phyloP scores from a whole-genome alignment of 2,888 invertebrate species.

The Drosophila acutilabella region DNA sequence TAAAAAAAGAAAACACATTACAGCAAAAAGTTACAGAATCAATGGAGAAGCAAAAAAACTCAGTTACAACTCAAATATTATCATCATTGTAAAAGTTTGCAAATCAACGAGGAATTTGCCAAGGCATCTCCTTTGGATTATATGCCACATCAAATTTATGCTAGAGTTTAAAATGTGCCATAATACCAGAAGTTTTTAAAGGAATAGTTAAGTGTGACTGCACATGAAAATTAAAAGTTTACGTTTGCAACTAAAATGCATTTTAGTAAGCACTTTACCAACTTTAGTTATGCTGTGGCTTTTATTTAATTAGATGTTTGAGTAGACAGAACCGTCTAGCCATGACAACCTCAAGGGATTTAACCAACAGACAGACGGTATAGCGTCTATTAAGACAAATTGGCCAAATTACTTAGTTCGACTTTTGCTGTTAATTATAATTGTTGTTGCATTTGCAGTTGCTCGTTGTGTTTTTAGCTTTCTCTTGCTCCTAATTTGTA shows the following conservation, averaged over 20 bases:
- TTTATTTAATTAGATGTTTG: not conserved
- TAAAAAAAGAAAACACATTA: constrained; percentile 18
- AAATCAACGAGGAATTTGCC: constrained; percentile 7
- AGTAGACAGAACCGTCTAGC: constrained; percentile 4
- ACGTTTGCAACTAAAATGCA: too few species aligned
- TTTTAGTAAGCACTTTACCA: too few species aligned
- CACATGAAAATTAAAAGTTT: too few species aligned
- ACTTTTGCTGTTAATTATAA: constrained; percentile 49
- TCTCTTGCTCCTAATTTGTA: not conserved
- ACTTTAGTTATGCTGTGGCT: not conserved
- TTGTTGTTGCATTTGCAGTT: constrained; percentile 26
- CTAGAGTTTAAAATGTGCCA: not conserved
- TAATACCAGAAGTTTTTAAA: not conserved
- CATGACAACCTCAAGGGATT: constrained; percentile 22
- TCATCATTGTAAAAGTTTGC: constrained; percentile 30
- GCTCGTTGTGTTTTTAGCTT: constrained; percentile 14
- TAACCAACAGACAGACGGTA: constrained; percentile 12
- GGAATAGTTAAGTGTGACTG: too few species aligned
- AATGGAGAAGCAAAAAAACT: constrained; percentile 35
- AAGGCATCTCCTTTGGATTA: constrained; percentile 5
- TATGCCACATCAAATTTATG: too few species aligned
- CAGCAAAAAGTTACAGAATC: constrained; percentile 28
- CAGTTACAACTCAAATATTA: constrained; percentile 18
- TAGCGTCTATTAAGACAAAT: constrained; percentile 31
- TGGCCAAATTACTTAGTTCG: constrained; percentile 40